Conservation (phyloP, 2,888 invertebrate genomes). For the Hirtodrosophila cameraria region DNA sequence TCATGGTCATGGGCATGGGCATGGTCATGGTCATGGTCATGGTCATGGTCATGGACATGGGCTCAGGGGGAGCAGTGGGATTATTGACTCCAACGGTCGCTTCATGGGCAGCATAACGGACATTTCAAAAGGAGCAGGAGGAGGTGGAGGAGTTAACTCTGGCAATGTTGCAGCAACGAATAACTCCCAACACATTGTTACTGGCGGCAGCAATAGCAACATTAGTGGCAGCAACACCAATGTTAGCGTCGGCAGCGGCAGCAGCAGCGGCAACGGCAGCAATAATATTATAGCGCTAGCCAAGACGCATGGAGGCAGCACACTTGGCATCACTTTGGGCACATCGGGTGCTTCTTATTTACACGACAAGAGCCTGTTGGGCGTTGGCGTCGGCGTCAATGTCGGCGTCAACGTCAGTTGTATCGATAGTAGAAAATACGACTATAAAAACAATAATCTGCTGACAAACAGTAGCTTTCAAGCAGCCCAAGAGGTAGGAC, state of each 20-base stretch:
- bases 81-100: conserved; percentile 48
- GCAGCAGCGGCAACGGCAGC: conserved; percentile 22
- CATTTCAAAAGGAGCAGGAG: conserved; percentile 34
- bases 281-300: conserved; percentile 45
- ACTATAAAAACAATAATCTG: conserved; percentile 76
- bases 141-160: conserved; percentile 12
- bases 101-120: conserved; percentile 44
- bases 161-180: conserved; percentile 20
- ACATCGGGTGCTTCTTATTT: conserved; percentile 50
- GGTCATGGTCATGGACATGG: conserved; percentile 6
- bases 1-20: conserved; percentile 25
- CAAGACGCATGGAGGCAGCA: conserved; percentile 31
- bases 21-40: too few species aligned
- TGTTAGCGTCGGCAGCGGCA: conserved; percentile 26
- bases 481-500: conserved; percentile 73
- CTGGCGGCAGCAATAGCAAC: conserved; percentile 5
- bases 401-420: conserved; percentile 52
- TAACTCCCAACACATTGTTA: conserved; percentile 18
- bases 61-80: conserved; percentile 21
- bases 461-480: conserved; percentile 71
- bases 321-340: conserved; percentile 39
- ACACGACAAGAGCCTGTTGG: conserved; percentile 58
- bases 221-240: conserved; percentile 18
- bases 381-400: conserved; percentile 19
- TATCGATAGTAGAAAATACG: conserved; percentile 76